Conservation (phyloP, 30 jellyfish, hydroid and myxozoan genomes). For the Nemopilema nomurai region DNA sequence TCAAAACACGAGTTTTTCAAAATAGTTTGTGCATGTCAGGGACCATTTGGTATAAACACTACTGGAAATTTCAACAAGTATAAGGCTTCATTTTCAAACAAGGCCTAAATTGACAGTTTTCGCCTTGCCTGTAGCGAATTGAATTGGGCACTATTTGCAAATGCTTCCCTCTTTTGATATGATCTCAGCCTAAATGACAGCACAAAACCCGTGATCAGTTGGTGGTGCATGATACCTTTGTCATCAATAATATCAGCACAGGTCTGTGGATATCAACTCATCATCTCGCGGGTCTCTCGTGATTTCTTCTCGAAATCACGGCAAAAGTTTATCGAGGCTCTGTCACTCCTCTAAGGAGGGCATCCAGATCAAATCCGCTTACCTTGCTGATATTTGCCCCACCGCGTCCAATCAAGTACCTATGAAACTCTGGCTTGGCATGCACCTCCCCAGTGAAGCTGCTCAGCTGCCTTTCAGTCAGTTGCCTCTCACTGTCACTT, state of each 20-base stretch:
- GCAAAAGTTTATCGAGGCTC: too few species aligned
- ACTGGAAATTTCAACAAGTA: too few species aligned
- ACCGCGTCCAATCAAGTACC: constrained; percentile 92
- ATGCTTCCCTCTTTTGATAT: too few species aligned
- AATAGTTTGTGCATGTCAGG: too few species aligned
- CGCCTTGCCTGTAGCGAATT: too few species aligned
- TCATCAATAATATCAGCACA: constrained; percentile 46
- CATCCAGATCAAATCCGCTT: too few species aligned
- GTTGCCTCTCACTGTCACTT: constrained; percentile 67
- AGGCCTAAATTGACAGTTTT: too few species aligned
- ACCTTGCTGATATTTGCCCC: constrained; percentile 90
- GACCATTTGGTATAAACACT: too few species aligned
- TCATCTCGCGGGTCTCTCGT: constrained; percentile 29
- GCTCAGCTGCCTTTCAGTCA: constrained; percentile 73
- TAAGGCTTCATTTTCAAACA: too few species aligned
- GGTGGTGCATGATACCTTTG: constrained; percentile 68
- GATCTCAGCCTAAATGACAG: too few species aligned
- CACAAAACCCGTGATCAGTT: constrained; percentile 30
- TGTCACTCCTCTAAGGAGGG: too few species aligned
- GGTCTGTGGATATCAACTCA: constrained; percentile 78
- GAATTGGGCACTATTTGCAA: too few species aligned
- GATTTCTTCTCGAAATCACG: background rate
- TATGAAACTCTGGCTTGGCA: constrained; percentile 94
- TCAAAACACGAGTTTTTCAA: background rate
- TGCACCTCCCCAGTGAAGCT: constrained; percentile 87